These are phyloP conservation scores for Catharus fuscescens DNA, from an alignment of 2,113 vertebrate species.

Conservation along the genomic window DNA sequence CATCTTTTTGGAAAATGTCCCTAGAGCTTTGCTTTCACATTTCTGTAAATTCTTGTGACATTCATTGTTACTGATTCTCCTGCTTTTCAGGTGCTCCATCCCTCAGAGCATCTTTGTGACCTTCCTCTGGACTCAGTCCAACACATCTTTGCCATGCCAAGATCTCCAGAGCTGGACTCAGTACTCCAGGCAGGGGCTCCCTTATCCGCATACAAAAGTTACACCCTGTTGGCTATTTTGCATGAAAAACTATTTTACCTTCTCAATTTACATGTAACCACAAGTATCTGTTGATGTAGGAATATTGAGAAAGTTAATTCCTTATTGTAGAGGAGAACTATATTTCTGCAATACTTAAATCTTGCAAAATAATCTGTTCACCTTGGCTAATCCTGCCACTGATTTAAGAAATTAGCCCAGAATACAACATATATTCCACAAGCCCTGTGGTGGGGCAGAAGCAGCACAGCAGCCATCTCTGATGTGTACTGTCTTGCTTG, in stretches of 20 bases:
- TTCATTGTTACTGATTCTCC: neutral
- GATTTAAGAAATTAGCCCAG: neutral
- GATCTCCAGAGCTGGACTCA: neutral
- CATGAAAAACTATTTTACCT: neutral
- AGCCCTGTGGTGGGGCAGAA: neutral
- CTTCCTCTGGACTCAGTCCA: neutral
- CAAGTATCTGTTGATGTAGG: neutral
- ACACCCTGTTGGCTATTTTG: neutral
- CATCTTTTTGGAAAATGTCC: neutral
- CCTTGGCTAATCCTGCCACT: neutral
- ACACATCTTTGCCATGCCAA: neutral
- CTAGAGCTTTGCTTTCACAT: neutral
- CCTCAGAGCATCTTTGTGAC: neutral
- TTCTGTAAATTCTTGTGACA: neutral
- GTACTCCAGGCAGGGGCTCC: neutral
- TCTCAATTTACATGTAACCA: neutral
- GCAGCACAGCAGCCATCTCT: neutral
- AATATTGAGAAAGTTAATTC: neutral
- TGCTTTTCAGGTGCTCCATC: neutral
- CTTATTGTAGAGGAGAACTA: neutral
- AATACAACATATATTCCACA: neutral
- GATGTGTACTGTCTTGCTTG: neutral
- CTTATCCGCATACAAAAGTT: neutral
- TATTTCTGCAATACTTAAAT: neutral
- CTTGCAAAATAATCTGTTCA: neutral